Percentiles rank a stretch among this genome's conserved stretches.
These are phyloP conservation scores for Scaptomyza graminum DNA, from an alignment of 1,140 invertebrate genomes.

Conservation along the genomic window DNA sequence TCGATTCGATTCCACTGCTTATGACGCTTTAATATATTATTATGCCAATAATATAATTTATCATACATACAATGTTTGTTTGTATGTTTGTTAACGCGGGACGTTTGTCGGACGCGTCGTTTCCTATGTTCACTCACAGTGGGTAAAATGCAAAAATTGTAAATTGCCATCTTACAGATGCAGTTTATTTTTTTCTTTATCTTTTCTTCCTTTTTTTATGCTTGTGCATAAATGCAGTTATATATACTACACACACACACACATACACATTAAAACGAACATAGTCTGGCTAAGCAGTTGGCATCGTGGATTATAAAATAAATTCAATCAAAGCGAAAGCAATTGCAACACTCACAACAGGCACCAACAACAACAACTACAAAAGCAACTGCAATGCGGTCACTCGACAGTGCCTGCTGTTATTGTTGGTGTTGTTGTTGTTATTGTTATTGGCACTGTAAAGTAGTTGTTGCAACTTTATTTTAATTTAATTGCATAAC, in stretches of 20 bases:
- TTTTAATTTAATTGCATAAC: conserved; percentile 75
- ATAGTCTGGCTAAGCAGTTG: conserved; percentile 50
- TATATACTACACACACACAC: conserved; percentile 12
- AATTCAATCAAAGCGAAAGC: conserved; percentile 78
- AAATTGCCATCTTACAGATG: conserved; percentile 75
- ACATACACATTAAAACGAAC: background rate
- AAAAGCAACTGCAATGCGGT: conserved; percentile 51
- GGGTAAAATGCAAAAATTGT: conserved; percentile 69
- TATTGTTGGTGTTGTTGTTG: conserved; percentile 27
- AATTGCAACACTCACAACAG: conserved; percentile 63
- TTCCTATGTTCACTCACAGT: conserved; percentile 52
- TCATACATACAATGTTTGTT: conserved; percentile 22
- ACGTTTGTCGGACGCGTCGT: conserved; percentile 43
- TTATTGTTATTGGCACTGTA: conserved; percentile 11
- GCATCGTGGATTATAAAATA: conserved; percentile 73
- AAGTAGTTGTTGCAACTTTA: conserved; percentile 59
- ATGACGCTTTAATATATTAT: conserved; percentile 59
- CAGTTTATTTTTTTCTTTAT: conserved; percentile 30
- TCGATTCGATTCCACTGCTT: conserved; percentile 20
- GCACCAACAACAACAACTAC: conserved; percentile 31
- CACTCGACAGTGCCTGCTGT: conserved; percentile 41
- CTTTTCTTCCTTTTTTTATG: conserved; percentile 24
- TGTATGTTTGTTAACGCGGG: conserved; percentile 1
- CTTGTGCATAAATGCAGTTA: conserved; percentile 46
- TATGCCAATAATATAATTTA: conserved; percentile 66